These are phyloP conservation scores for Lycaon pictus DNA, from an alignment of 2,113 vertebrate genomes.

Conservation along the genomic window DNA sequence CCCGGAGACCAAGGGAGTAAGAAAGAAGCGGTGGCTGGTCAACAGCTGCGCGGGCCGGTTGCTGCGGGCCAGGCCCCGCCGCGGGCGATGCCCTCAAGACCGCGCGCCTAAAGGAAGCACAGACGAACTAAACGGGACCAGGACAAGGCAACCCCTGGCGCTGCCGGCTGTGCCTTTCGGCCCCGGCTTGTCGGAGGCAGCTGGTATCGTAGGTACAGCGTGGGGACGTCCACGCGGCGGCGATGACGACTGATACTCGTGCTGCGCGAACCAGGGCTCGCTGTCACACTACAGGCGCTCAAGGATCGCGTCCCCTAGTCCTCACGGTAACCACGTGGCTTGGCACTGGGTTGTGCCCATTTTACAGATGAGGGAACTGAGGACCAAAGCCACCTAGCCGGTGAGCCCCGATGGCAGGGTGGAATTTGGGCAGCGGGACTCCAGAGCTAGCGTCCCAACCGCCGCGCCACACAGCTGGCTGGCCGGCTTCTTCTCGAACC, in stretches of 20 bases:
- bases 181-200: background rate
- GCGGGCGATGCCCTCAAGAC: background rate
- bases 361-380: background rate
- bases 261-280: background rate
- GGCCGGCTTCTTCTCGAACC: background rate
- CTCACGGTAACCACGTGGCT: background rate
- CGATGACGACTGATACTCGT: background rate
- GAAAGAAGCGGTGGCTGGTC: background rate
- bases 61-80: background rate
- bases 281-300: background rate
- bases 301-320: background rate
- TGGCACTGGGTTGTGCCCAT: background rate
- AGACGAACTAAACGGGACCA: background rate
- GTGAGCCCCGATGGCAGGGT: background rate
- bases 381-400: background rate
- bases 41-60: background rate
- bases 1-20: background rate
- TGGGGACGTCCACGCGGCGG: background rate
- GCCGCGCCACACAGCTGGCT: background rate
- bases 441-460: background rate
- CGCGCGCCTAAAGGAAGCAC: constrained; percentile 12
- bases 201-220: background rate
- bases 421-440: background rate
- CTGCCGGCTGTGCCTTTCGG: background rate
- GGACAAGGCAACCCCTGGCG: background rate